These are phyloP conservation scores for Eucriotettix oculatus DNA, from an alignment of 2,888 invertebrate species.

Conservation along the genomic window DNA sequence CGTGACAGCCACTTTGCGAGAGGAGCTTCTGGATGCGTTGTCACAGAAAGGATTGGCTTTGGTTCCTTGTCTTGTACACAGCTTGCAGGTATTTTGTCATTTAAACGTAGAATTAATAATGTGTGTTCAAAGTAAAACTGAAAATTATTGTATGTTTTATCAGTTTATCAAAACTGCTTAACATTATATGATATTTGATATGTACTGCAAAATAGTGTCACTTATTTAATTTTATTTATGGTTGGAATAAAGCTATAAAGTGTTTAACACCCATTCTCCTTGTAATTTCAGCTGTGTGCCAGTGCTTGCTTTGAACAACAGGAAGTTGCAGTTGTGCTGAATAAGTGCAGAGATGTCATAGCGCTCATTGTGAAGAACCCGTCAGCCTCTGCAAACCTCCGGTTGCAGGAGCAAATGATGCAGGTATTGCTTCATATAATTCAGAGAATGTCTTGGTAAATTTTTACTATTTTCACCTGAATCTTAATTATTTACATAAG, in stretches of 20 bases:
- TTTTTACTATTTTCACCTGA: too few relatives aligned
- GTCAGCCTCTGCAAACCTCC: slow-evolving; percentile 21
- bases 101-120: neutral
- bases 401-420: slow-evolving; percentile 23
- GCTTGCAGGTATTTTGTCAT: slow-evolving; percentile 21
- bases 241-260: neutral
- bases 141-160: too few relatives aligned
- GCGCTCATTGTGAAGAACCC: slow-evolving; percentile 23
- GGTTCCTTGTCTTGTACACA: slow-evolving; percentile 29
- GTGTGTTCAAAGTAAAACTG: too few relatives aligned
- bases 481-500: neutral
- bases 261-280: too few relatives aligned
- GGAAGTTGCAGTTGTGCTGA: slow-evolving; percentile 23
- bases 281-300: slow-evolving; percentile 8
- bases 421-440: slow-evolving; percentile 3
- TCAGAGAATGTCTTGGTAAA: neutral
- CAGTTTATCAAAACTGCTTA: too few relatives aligned
- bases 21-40: slow-evolving; percentile 22
- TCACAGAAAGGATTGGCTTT: slow-evolving; percentile 21
- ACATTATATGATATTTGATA: neutral
- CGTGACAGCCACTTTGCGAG: slow-evolving; percentile 23
- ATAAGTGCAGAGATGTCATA: slow-evolving; percentile 25
- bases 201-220: neutral
- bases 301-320: slow-evolving; percentile 24
- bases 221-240: neutral